Base-by-base conservation (phyloP, 1,140 invertebrate species). In the Leptopilina clavipes region DNA sequence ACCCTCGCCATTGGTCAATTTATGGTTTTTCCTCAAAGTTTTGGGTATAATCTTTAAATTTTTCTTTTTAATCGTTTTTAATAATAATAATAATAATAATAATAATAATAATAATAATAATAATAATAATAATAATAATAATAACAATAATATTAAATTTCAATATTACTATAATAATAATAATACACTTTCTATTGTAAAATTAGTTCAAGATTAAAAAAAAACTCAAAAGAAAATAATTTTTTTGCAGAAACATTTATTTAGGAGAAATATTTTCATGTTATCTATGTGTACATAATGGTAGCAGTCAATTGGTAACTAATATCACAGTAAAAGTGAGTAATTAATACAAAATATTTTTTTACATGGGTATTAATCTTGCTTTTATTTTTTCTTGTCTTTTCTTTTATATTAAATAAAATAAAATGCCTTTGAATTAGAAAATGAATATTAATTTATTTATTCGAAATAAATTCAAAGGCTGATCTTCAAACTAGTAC, bases 251-350 rank as follows among this genome's bases (percentile, higher is more conserved):
- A 70, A 95, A 95, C 89, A 95, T 96, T 82, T 96, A 96, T 89
- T 88, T 96, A 25, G 98, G 98, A 18, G 98, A 99, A 93, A 99
- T 97, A 22, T 99, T 99, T 92, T 97, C 98, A 1, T 97, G 98
- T 89, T 99, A 98, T 87, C 94, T 99, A 71, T 98, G 97, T 92
- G 96, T 99, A 70, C 97, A 98, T 85, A 99, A 99, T 92, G 97
- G 98, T 87, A 98, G 97, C 73, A 93, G 93, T 77, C 94, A 97
- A 90, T 85, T 92, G 11, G 95, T 97, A 12, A 94, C 95, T 80
- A 94, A 96, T 91, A 95, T 98, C 18, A 93, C 91, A 18, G 94
- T 98, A 1, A 97, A 97, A 90, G 94, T 94, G 87, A 87, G 81
- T 86, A 10, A 75, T 22, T 71, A 71, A 78, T 73, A 73, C 72